A percentile compares a stretch with the other conserved stretches of the same genome.
phyloP scores from a whole-genome alignment of 2,113 vertebrate genomes.

The Neodontobutis hainanensis region DNA sequence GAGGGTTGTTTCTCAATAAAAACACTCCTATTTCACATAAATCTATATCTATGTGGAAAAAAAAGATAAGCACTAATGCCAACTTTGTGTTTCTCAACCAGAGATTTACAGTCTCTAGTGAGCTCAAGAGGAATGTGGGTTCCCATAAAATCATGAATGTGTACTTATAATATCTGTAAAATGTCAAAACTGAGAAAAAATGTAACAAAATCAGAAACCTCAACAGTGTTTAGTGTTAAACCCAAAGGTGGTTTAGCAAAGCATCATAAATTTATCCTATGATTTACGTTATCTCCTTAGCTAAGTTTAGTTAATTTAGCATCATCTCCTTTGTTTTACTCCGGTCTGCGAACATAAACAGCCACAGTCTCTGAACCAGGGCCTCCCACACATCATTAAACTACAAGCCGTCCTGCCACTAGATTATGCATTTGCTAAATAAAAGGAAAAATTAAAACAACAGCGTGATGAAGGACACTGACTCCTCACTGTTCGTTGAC shows the following conservation, averaged over 20 bases:
- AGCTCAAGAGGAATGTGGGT: background rate
- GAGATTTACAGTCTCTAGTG: background rate
- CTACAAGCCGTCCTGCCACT: conserved; percentile 13
- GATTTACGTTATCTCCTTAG: too few species aligned
- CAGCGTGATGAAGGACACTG: conserved; percentile 5
- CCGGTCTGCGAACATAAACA: too few species aligned
- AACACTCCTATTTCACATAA: too few species aligned
- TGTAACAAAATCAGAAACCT: background rate
- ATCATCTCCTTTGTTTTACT: too few species aligned
- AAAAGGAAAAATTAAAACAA: conserved; percentile 9
- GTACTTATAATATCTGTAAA: background rate
- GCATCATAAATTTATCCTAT: too few species aligned
- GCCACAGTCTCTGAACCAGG: background rate
- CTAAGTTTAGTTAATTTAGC: too few species aligned
- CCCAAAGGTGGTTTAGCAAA: background rate
- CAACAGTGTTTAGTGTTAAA: background rate
- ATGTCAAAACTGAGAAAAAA: background rate
- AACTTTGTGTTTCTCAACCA: conserved; percentile 20
- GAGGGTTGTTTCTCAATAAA: too few species aligned
- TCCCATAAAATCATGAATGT: background rate
- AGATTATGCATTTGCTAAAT: conserved; percentile 32
- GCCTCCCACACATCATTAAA: conserved; percentile 22
- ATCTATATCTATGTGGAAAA: conserved; percentile 10
- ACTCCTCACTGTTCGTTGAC: conserved; percentile 20
- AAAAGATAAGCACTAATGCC: background rate